A percentile compares a stretch with the other conserved stretches of the same genome.
Evolutionary conservation across 2,797 vertebrate genomes (phyloP).

Genomic region (Danio tinwini): DNA sequence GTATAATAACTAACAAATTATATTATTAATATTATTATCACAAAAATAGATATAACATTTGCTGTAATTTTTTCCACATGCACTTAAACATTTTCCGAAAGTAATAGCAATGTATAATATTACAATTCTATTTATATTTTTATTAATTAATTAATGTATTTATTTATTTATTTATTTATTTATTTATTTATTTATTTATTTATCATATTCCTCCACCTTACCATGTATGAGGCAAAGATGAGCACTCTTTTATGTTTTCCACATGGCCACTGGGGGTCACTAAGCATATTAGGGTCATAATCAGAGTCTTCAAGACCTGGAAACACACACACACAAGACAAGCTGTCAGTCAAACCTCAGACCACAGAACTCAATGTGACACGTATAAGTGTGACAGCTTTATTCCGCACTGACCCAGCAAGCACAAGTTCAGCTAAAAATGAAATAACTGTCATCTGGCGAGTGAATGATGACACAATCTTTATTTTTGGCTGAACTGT

Average conservation of each 20-base stretch:
- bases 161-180: no score
- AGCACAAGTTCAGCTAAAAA: neutral
- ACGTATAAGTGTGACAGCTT: neutral
- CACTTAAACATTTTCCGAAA: no score
- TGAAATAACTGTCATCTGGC: neutral
- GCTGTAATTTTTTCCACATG: no score
- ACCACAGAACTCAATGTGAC: neutral
- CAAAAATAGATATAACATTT: no score
- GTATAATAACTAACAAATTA: no score
- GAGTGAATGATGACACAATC: neutral
- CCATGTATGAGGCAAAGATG: conserved; percentile 97
- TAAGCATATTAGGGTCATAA: conserved; percentile 94
- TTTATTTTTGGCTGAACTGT: neutral
- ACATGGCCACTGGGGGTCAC: conserved; percentile 97
- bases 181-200: neutral
- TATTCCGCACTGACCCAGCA: neutral
- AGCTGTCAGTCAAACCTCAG: neutral
- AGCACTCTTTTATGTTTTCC: conserved; percentile 97
- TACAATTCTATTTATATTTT: no score
- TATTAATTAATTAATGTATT: no score
- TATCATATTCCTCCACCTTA: conserved; percentile 66
- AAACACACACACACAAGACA: conserved; percentile 13
- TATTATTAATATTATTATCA: no score
- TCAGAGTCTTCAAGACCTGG: conserved; percentile 85
- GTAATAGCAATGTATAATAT: no score